phyloP scores from a whole-genome alignment of 2,888 invertebrate species.

The Aleiodes leptofemur region DNA sequence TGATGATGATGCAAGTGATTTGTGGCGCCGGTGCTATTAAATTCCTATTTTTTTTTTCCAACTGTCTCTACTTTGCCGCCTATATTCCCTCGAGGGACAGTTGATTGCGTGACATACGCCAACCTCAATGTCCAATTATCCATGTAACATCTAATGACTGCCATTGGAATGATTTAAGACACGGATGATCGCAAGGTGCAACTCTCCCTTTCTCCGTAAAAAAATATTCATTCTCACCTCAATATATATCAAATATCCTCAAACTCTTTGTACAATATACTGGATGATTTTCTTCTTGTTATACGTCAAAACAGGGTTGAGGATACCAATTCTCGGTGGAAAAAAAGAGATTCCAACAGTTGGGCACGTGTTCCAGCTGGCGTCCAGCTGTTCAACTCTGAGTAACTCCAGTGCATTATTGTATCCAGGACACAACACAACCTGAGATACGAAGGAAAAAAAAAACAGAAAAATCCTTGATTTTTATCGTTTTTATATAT shows the following conservation, averaged over 20 bases:
- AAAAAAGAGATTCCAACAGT: slow-evolving; percentile 32
- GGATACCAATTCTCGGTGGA: slow-evolving; percentile 34
- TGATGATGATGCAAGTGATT: no score
- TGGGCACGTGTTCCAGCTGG: slow-evolving; percentile 60
- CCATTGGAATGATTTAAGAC: slow-evolving; percentile 38
- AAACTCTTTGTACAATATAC: not conserved
- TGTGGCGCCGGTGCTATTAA: not conserved
- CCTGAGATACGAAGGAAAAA: not conserved
- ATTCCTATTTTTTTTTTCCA: not conserved
- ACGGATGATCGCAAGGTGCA: slow-evolving; percentile 46
- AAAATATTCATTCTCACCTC: not conserved
- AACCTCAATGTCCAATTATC: slow-evolving; percentile 47
- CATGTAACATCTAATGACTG: slow-evolving; percentile 48
- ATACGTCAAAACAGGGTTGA: slow-evolving; percentile 23
- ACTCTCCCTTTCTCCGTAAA: slow-evolving; percentile 2
- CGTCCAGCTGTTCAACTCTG: slow-evolving; percentile 61
- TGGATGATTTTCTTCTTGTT: slow-evolving; percentile 5
- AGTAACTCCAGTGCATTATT: slow-evolving; percentile 21
- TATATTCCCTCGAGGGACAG: not conserved
- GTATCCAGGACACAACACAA: not conserved
- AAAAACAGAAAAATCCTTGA: not conserved
- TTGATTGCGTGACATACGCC: slow-evolving; percentile 12
- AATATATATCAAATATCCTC: not conserved
- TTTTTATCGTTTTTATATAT: slow-evolving; percentile 1
- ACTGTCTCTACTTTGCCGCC: not conserved